Percentiles rank a stretch among this genome's conserved stretches.
Evolutionary conservation across 2,797 vertebrate genomes (phyloP).

Genomic region (Pangasius djambal): DNA sequence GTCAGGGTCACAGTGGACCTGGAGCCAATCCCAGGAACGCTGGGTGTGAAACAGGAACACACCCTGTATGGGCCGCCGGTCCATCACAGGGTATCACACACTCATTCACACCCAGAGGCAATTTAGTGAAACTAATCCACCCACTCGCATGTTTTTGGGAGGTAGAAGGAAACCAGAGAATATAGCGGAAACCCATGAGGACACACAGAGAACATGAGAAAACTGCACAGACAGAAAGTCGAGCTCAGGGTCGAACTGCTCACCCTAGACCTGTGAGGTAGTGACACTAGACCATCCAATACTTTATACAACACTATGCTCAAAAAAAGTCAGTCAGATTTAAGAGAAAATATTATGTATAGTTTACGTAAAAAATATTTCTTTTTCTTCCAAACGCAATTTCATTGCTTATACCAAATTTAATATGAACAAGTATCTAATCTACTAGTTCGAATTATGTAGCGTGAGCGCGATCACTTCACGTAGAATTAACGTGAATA

Average conservation of each 20-base stretch:
- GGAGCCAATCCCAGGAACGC: not conserved
- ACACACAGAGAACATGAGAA: constrained; percentile 1
- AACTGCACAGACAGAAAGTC: constrained; percentile 18
- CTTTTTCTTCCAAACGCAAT: not conserved
- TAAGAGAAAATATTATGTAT: not conserved
- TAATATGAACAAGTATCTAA: not conserved
- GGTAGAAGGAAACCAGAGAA: not conserved
- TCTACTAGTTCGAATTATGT: not conserved
- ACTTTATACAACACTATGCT: not conserved
- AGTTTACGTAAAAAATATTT: not conserved
- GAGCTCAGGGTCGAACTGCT: not conserved
- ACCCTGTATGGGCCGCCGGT: not conserved
- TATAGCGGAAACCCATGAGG: not conserved
- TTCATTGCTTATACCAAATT: not conserved
- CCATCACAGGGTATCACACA: constrained; percentile 23
- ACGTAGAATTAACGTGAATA: not conserved
- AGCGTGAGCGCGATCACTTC: not conserved
- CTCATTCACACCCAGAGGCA: not conserved
- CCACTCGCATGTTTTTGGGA: not conserved
- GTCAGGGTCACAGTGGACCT: not conserved
- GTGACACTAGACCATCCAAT: not conserved
- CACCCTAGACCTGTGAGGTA: not conserved
- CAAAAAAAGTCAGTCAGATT: not conserved
- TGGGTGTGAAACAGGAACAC: not conserved
- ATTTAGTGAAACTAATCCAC: not conserved